Percentiles rank a stretch among this genome's conserved stretches.
Evolutionary conservation across 2,888 invertebrate genomes (phyloP).

Genomic region (Dryobotodes eremita): DNA sequence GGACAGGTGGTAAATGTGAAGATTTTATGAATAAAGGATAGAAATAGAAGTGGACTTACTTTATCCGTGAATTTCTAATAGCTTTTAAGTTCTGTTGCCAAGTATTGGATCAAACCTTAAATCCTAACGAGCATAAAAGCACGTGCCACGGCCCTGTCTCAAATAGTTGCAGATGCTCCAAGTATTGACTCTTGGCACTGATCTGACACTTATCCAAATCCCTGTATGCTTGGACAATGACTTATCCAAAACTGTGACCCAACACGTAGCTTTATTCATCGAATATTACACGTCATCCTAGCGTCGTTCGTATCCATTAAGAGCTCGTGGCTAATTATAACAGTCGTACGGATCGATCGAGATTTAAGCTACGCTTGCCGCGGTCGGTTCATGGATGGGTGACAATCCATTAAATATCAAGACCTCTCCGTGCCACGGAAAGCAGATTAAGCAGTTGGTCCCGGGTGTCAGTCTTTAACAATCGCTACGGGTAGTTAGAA

Average conservation of each 20-base stretch:
- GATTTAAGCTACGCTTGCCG: neutral
- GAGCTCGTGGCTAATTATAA: neutral
- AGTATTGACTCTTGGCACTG: constrained; percentile 13
- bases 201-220: neutral
- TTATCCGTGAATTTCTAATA: constrained; percentile 4
- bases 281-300: neutral
- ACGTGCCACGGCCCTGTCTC: constrained; percentile 1
- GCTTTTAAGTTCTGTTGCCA: constrained; percentile 18
- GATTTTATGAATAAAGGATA: neutral
- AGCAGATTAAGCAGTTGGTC: neutral
- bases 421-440: neutral
- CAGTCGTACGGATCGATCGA: neutral
- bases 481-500: neutral
- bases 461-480: neutral
- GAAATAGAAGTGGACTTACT: neutral
- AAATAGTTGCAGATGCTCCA: constrained; percentile 4
- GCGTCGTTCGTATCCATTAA: neutral
- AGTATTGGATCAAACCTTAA: constrained; percentile 8
- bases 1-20: too few relatives aligned
- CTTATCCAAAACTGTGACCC: neutral
- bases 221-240: neutral
- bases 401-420: neutral
- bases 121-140: neutral
- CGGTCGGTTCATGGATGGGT: neutral
- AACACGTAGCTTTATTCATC: neutral